Percentiles rank a stretch among this genome's conserved stretches.
phyloP scores from a whole-genome alignment of 1,140 invertebrate genomes.

The Trichoplusia ni region DNA sequence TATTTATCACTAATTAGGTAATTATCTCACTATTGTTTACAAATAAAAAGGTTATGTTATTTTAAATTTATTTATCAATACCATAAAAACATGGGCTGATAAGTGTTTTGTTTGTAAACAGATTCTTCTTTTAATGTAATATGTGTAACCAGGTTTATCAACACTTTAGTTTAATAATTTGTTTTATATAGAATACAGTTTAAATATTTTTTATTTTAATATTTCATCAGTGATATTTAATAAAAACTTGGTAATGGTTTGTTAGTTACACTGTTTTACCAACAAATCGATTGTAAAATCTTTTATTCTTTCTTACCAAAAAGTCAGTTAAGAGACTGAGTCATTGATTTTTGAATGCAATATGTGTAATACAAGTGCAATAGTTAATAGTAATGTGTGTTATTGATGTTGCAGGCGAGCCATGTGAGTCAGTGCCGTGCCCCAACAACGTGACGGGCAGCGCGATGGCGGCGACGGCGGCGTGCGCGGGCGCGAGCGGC shows the following conservation, averaged over 20 bases:
- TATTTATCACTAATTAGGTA: constrained; percentile 6
- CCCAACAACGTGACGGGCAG: constrained; percentile 85
- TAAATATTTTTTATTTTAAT: too few species aligned
- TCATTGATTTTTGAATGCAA: too few species aligned
- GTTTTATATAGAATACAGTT: too few species aligned
- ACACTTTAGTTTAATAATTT: too few species aligned
- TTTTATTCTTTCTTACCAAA: too few species aligned
- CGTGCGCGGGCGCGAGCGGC: constrained; percentile 72
- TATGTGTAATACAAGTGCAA: not conserved
- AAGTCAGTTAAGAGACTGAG: too few species aligned
- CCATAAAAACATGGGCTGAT: constrained; percentile 15
- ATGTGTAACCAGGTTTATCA: too few species aligned
- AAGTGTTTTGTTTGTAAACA: constrained; percentile 14
- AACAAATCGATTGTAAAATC: too few species aligned
- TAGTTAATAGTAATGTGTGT: not conserved
- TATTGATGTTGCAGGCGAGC: constrained; percentile 83
- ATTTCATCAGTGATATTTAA: too few species aligned
- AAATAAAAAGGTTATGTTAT: constrained; percentile 5
- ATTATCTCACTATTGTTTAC: constrained; percentile 5
- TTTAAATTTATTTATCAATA: constrained; percentile 3
- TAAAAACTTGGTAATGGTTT: too few species aligned
- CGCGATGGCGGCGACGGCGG: constrained; percentile 72
- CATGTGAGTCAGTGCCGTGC: constrained; percentile 87
- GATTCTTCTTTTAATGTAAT: too few species aligned
- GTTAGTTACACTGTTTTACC: too few species aligned